Evolutionary conservation across 2,113 vertebrate species (phyloP).

Genomic region (Rutilus rutilus): DNA sequence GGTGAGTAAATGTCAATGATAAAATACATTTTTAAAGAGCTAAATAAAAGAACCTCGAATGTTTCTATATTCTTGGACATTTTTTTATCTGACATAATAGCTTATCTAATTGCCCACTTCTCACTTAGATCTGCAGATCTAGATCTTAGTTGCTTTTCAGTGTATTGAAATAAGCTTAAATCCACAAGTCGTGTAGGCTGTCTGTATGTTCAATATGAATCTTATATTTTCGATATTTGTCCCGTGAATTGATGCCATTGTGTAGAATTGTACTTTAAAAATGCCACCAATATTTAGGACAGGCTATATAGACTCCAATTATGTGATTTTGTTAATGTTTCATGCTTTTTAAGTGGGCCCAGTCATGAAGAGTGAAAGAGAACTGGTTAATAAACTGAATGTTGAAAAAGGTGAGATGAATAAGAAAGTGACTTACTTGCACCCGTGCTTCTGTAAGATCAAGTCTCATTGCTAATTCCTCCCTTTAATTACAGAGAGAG

Average conservation of each 20-base stretch:
- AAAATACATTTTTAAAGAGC: background rate
- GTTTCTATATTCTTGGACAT: background rate
- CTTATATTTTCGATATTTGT: background rate
- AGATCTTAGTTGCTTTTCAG: background rate
- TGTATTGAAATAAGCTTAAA: background rate
- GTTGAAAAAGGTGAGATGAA: background rate
- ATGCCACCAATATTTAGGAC: background rate
- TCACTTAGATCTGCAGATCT: too few species aligned
- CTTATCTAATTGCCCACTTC: background rate
- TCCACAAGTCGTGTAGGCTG: background rate
- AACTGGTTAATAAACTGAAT: background rate
- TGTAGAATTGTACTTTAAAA: background rate
- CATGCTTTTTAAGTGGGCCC: background rate
- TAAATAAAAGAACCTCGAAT: background rate
- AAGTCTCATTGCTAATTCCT: slow-evolving; percentile 87
- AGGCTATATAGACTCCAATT: too few species aligned
- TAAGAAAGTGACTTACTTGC: slow-evolving; percentile 78
- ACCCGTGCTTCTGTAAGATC: slow-evolving; percentile 88
- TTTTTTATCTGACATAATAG: background rate
- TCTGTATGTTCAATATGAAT: background rate
- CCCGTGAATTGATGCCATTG: background rate
- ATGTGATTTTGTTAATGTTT: background rate
- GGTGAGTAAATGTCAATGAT: background rate
- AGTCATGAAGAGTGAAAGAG: background rate
- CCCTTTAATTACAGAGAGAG: slow-evolving; percentile 67